Base-by-base conservation (phyloP, 2,797 vertebrate species). In the Cuculus canorus region DNA sequence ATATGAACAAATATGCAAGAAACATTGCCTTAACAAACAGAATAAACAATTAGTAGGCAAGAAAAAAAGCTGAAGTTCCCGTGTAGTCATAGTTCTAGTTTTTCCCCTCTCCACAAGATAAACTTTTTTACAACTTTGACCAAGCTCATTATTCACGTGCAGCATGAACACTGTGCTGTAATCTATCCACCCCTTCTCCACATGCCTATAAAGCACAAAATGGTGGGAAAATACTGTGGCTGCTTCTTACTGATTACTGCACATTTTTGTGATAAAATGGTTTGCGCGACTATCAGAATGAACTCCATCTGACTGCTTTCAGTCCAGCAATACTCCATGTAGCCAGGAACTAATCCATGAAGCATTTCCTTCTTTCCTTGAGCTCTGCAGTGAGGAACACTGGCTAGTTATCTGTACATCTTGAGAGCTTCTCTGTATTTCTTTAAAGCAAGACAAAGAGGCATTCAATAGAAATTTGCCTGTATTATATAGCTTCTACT, bases 401-500 rank as follows among this genome's bases (percentile, higher is more conserved):
- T 19, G 43, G 37, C 82, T 90, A 15, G 88, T 70, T 93, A 91
- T 95, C 92, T 84, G 60, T 39, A 52, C 27, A 80, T 85, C 95
- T 90, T 37, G 70, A 96, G 80, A 53, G n/a, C 79, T 86, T 68
- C 80, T 83, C 88, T 94, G 77, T 73, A 50, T 61, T 95, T 96
- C 83, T 92, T 32, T 60, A 96, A 92, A 97, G 94, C 77, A 93
- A 87, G 84, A 95, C 77, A 96, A 91, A 93, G 79, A 88, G 43
- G 35, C 15, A 35, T 89, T 94, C 92, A 81, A 86, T 50, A 73
- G 47, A 94, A 92, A 91, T 95, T 85, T 89, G 54, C 76, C 91
- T 94, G 92, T 94, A 91, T 92, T 91, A 78, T 95, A 63, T 70
- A 92, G 82, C 85, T 95, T 95, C 93, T 91, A 50, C 93, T 97